Conservation (phyloP, 64 coral and sea anemone species). For the Stylophora pistillata region DNA sequence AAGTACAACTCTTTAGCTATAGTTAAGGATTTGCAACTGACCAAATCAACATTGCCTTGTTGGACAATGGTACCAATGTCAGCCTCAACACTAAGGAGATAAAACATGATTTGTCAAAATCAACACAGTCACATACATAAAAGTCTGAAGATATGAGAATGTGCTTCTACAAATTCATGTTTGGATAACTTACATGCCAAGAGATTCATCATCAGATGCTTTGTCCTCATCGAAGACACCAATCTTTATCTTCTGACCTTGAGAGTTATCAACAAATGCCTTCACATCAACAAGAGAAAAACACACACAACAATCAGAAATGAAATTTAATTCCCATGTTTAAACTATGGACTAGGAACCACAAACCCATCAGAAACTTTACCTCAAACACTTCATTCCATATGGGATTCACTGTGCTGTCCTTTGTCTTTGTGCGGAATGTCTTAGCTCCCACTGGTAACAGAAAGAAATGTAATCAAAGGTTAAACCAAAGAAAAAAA, state of each 20-base stretch:
- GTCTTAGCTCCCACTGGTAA: slow-evolving; percentile 90
- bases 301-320: neutral
- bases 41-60: slow-evolving; percentile 90
- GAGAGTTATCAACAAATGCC: slow-evolving; percentile 88
- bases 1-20: neutral
- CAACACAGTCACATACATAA: neutral
- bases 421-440: slow-evolving; percentile 86
- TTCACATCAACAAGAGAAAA: slow-evolving; percentile 21
- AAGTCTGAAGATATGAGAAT: neutral
- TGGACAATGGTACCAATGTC: slow-evolving; percentile 91
- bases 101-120: neutral
- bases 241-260: slow-evolving; percentile 96
- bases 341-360: too few relatives aligned
- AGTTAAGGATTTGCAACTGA: slow-evolving; percentile 22
- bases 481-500: neutral
- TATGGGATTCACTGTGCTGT: slow-evolving; percentile 84
- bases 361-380: neutral
- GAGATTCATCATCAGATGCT: slow-evolving; percentile 84
- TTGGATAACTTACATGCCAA: slow-evolving; percentile 72
- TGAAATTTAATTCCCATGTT: neutral
- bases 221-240: slow-evolving; percentile 91
- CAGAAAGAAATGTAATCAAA: neutral
- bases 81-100: slow-evolving; percentile 78
- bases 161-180: neutral
- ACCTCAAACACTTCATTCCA: slow-evolving; percentile 99